Conservation (phyloP, 1,140 invertebrate species). For the Lordiphosa mommai region DNA sequence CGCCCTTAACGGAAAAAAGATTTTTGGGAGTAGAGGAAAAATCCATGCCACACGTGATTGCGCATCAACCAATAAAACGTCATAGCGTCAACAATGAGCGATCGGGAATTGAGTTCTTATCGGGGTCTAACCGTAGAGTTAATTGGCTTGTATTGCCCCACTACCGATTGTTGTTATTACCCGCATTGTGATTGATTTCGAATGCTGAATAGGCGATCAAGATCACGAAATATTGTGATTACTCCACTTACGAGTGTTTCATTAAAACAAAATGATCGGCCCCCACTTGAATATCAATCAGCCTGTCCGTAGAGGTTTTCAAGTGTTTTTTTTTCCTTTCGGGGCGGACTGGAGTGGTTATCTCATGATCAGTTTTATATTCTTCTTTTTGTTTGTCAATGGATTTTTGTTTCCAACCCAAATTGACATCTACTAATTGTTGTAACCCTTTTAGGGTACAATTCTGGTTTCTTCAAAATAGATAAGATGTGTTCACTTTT, state of each 20-base stretch:
- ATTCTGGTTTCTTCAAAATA: conserved; percentile 16
- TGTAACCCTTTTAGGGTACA: conserved; percentile 48
- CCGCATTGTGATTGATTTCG: conserved; percentile 65
- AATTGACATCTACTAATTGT: conserved; percentile 41
- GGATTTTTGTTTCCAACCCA: conserved; percentile 19
- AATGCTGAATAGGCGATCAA: conserved; percentile 50
- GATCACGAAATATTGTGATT: conserved; percentile 54
- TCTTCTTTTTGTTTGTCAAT: conserved; percentile 20
- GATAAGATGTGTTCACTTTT: conserved; percentile 43
- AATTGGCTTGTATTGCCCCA: conserved; percentile 61
- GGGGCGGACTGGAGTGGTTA: background rate
- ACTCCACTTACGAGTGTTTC: conserved; percentile 60
- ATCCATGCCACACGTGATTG: conserved; percentile 4
- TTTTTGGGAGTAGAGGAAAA: conserved; percentile 11
- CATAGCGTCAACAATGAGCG: background rate
- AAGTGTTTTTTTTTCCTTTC: conserved; percentile 1
- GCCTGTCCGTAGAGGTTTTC: conserved; percentile 13
- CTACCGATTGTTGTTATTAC: conserved; percentile 33
- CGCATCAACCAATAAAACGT: background rate
- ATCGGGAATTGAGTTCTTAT: conserved; percentile 17
- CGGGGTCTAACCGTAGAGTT: conserved; percentile 37
- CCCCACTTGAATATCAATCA: conserved; percentile 67
- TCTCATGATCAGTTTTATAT: conserved; percentile 25
- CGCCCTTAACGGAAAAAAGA: conserved; percentile 6
- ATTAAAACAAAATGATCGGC: conserved; percentile 35